phyloP scores from a whole-genome alignment of 1,140 invertebrate species.

The Pogonus chalceus region DNA sequence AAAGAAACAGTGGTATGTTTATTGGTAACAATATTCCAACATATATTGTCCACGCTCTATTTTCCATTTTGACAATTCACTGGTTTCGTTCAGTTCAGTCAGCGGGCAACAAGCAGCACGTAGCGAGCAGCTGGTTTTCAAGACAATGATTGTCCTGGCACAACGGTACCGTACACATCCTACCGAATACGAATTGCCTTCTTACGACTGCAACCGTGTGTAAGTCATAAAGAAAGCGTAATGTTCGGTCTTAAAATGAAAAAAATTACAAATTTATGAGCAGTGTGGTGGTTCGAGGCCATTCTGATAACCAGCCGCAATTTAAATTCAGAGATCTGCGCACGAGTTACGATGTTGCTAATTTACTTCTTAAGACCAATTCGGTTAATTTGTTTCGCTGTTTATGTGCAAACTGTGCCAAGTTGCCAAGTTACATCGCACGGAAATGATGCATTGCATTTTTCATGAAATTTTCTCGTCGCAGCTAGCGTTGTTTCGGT shows the following conservation, averaged over 20 bases:
- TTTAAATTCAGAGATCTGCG: background rate
- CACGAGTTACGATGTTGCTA: background rate
- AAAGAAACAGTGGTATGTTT: background rate
- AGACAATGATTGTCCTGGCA: background rate
- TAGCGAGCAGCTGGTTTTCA: background rate
- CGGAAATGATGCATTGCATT: background rate
- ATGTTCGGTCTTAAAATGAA: background rate
- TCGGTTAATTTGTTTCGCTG: conserved; percentile 2
- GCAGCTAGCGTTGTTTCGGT: background rate
- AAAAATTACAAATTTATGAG: conserved; percentile 4
- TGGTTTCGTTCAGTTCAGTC: too few relatives aligned
- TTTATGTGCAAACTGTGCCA: background rate
- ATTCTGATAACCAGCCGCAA: background rate
- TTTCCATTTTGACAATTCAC: too few relatives aligned
- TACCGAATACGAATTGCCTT: background rate
- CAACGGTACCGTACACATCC: background rate
- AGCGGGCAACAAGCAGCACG: background rate
- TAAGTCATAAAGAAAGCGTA: background rate
- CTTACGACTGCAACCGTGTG: background rate
- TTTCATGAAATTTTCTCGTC: background rate
- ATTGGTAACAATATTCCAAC: too few relatives aligned
- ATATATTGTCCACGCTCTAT: too few relatives aligned
- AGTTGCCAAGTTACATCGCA: background rate
- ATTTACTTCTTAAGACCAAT: background rate
- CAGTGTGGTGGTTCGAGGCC: background rate